Evolutionary conservation across 2,113 vertebrate genomes (phyloP), one percentile per base, ranked within the genome.

Genomic region (Albula goreensis): DNA sequence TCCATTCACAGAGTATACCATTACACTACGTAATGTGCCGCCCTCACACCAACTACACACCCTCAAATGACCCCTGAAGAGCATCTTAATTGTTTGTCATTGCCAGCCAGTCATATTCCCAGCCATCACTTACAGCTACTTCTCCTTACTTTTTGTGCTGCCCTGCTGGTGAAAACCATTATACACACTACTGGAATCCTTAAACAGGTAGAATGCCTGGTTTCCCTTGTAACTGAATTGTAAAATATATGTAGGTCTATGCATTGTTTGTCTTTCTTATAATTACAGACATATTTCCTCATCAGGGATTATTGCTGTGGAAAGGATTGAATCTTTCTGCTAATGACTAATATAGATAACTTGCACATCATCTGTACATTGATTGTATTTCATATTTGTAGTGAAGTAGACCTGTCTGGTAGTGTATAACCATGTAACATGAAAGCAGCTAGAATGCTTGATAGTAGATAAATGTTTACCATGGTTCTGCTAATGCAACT

Each of bases 131-230:
- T 1, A 78, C 31, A 31, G 48, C 12, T 8, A 48, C 48, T 2
- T 70, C 66, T 70, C 66, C 80, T 88, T 25, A 88, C 79, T 89
- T 80, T 86, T 82, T 77, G 41, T 63, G 81, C 22, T n/a, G 63
- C 63, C 63, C 19, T 2, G 0, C 22, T n/a, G 1, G 41, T 78
- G 12, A 48, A 77, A 25, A 78, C 48, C 22, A 48, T 48, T 25
- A 78, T 78, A 31, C 77, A 11, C 77, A 5, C 11, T n/a, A 15
- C 25, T 48, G 77, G 77, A 78, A 7, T 49, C 3, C 15, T 15
- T 78, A 8, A 78, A 78, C 77, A 78, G 77, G 77, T 78, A 78
- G 5, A 49, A 4, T 31, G 1, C 11, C 11, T 50, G 15, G 1
- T 50, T 5, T 50, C 4, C 4, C 22, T 79, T 1, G 7, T 48